A percentile compares a stretch with the other conserved stretches of the same genome.
Evolutionary conservation across 2,113 vertebrate genomes (phyloP).

Genomic region (Thamnaconus septentrionalis): DNA sequence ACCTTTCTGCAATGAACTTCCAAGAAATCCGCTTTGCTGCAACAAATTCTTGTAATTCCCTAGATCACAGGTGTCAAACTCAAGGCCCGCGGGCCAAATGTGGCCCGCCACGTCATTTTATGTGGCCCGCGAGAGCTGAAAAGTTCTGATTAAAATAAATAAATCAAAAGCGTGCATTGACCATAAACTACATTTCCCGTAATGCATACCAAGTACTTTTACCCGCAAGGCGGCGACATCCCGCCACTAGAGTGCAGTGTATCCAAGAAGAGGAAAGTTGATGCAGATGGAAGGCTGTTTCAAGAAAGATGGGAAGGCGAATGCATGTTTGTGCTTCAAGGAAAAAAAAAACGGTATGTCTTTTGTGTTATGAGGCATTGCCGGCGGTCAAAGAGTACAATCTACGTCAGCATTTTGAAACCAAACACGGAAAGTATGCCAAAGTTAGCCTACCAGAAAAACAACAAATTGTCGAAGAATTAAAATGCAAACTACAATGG

Average conservation of each 20-base stretch:
- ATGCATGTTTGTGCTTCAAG: conserved; percentile 9
- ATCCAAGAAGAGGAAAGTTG: not conserved
- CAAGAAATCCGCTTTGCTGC: too few species aligned
- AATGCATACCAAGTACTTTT: not conserved
- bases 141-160: not conserved
- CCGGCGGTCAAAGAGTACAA: not conserved
- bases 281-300: conserved; percentile 3
- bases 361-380: conserved; percentile 11
- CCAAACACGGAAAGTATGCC: conserved; percentile 37
- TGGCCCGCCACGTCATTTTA: too few species aligned
- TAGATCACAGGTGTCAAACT: too few species aligned
- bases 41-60: too few species aligned
- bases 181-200: conserved; percentile 1
- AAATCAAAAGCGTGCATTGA: not conserved
- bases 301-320: not conserved
- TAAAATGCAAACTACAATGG: conserved; percentile 39
- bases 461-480: conserved; percentile 39
- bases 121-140: not conserved
- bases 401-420: conserved; percentile 7
- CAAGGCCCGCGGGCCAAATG: too few species aligned
- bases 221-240: not conserved
- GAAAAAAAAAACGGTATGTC: conserved; percentile 6
- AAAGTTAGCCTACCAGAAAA: conserved; percentile 50
- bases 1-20: too few species aligned
- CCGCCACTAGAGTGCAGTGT: not conserved